These are phyloP conservation scores for Pseudomyrmex concolor DNA, from an alignment of 1,140 invertebrate genomes.

Conservation along the genomic window DNA sequence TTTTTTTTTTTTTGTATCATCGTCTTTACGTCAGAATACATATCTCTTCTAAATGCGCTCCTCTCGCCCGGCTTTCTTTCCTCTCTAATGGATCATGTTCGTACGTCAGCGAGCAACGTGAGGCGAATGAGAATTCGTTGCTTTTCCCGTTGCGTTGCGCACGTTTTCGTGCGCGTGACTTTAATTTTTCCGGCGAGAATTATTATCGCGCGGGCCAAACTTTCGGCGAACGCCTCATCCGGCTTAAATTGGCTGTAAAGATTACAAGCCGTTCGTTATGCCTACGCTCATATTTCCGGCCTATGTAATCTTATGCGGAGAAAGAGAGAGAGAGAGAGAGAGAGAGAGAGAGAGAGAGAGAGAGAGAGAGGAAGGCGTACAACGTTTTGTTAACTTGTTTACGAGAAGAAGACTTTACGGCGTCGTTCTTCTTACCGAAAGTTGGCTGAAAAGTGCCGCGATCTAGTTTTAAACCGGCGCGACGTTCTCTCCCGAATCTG, in stretches of 20 bases:
- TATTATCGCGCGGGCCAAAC: conserved; percentile 65
- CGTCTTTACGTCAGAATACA: not conserved
- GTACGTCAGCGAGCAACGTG: conserved; percentile 38
- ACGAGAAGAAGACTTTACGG: not conserved
- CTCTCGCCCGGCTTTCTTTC: conserved; percentile 20
- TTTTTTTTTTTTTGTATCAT: too few species aligned
- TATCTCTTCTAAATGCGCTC: conserved; percentile 1
- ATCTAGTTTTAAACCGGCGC: not conserved
- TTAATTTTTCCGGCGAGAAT: conserved; percentile 51
- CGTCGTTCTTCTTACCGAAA: conserved; percentile 10
- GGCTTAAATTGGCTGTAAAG: conserved; percentile 55
- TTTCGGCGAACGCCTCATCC: conserved; percentile 68
- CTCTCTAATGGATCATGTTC: conserved; percentile 39
- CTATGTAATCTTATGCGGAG: not conserved
- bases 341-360: too few species aligned
- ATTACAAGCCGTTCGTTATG: conserved; percentile 17
- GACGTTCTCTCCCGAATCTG: too few species aligned
- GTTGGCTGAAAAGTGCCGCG: conserved; percentile 3
- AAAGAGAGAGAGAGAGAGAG: not conserved
- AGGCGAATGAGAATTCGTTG: conserved; percentile 30
- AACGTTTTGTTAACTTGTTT: conserved; percentile 35
- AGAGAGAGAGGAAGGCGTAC: not conserved
- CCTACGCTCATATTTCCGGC: conserved; percentile 30
- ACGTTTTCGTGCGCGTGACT: conserved; percentile 10
- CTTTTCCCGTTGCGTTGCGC: not conserved